A percentile compares a stretch with the other conserved stretches of the same genome.
These are phyloP conservation scores for Laspeyria flexula DNA, from an alignment of 2,888 invertebrate genomes.

Conservation along the genomic window DNA sequence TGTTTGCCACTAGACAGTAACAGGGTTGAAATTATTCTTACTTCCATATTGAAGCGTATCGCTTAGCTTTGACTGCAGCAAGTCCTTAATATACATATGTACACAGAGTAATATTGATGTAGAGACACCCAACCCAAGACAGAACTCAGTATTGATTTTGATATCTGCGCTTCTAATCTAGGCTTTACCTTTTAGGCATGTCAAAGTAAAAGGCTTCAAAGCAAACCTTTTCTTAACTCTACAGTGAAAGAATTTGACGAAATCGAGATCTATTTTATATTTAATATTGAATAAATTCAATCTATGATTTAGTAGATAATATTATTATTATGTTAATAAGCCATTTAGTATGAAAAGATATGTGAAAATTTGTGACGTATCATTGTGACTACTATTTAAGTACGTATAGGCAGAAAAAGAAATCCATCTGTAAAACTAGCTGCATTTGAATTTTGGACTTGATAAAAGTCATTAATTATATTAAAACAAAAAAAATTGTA, in stretches of 20 bases:
- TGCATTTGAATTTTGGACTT: too few species aligned
- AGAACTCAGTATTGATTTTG: background rate
- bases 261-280: background rate
- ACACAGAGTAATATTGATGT: background rate
- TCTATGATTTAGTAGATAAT: too few species aligned
- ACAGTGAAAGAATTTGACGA: background rate
- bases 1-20: too few species aligned
- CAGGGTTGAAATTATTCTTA: background rate
- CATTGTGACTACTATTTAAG: background rate
- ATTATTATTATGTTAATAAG: slow-evolving; percentile 5
- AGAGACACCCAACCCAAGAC: background rate
- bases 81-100: background rate
- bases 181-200: background rate
- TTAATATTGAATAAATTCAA: too few species aligned
- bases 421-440: too few species aligned
- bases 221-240: background rate
- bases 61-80: background rate
- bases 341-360: slow-evolving; percentile 8
- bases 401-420: too few species aligned
- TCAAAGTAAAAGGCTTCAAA: background rate
- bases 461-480: too few species aligned
- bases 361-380: background rate
- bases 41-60: background rate
- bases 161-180: background rate
- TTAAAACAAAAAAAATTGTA: too few species aligned